Conservation (phyloP, 92 coral and sea anemone species). For the Zoanthus gigantus region DNA sequence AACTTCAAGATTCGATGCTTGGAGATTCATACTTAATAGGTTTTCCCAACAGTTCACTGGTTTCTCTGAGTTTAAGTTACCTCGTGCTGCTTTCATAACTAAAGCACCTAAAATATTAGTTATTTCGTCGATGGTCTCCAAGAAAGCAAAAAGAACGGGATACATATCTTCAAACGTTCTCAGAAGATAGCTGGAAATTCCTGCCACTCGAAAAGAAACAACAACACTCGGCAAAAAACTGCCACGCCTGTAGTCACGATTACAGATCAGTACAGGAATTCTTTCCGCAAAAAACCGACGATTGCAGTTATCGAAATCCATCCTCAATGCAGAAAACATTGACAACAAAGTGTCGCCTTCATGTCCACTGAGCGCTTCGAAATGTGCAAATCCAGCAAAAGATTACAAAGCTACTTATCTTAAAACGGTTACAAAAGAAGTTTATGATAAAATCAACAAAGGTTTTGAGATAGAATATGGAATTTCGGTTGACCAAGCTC, state of each 20-base stretch:
- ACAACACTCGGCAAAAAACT: not conserved
- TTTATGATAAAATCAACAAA: not conserved
- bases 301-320: conserved; percentile 1
- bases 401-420: not conserved
- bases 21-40: not conserved
- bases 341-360: not conserved
- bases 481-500: not conserved
- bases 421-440: not conserved
- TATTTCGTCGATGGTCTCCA: not conserved
- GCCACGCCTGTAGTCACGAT: not conserved
- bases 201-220: not conserved
- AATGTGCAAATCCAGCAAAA: not conserved
- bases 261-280: not conserved
- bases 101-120: not conserved
- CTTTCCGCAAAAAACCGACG: not conserved
- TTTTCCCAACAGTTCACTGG: not conserved
- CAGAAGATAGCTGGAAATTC: not conserved
- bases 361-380: not conserved
- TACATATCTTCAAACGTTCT: not conserved
- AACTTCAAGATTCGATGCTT: not conserved
- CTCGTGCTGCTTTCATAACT: not conserved
- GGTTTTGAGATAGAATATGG: conserved; percentile 13
- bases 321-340: not conserved
- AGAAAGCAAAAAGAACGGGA: not conserved
- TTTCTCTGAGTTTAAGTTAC: not conserved